Evolutionary conservation across 2,797 vertebrate genomes (phyloP).

Genomic region (Alcedo quadribrachys): DNA sequence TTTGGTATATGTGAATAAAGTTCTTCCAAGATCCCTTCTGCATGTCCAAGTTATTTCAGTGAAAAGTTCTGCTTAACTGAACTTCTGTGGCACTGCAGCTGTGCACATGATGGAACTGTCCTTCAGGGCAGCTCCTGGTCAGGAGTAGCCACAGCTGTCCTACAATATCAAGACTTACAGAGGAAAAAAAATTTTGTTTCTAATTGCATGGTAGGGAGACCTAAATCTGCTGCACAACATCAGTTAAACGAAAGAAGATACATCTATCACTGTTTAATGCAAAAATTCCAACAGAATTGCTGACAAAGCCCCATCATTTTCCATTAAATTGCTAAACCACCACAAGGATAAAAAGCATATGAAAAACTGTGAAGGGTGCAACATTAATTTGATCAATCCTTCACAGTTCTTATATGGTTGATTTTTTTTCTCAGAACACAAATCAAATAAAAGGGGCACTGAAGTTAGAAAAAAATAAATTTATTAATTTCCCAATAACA

Average conservation of each 20-base stretch:
- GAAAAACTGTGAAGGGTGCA: background rate
- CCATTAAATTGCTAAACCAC: background rate
- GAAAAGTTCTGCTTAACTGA: background rate
- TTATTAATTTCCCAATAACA: background rate
- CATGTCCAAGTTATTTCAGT: background rate
- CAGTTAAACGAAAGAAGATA: background rate
- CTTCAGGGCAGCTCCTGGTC: background rate
- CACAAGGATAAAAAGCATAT: background rate
- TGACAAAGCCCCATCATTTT: background rate
- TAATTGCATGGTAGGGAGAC: background rate
- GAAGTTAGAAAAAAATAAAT: background rate
- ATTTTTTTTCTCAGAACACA: background rate
- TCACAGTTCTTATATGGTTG: background rate
- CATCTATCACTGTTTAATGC: background rate
- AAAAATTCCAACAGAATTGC: background rate
- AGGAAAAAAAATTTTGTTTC: background rate
- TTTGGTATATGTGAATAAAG: background rate
- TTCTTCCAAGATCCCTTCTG: background rate
- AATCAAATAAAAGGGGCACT: background rate
- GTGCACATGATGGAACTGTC: background rate
- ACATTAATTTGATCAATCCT: background rate
- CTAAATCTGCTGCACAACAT: background rate
- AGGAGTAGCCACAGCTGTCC: background rate
- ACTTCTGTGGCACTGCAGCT: background rate
- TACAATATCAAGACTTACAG: background rate